Evolutionary conservation across 2,797 vertebrate genomes (phyloP).

Genomic region (Manis pentadactyla): DNA sequence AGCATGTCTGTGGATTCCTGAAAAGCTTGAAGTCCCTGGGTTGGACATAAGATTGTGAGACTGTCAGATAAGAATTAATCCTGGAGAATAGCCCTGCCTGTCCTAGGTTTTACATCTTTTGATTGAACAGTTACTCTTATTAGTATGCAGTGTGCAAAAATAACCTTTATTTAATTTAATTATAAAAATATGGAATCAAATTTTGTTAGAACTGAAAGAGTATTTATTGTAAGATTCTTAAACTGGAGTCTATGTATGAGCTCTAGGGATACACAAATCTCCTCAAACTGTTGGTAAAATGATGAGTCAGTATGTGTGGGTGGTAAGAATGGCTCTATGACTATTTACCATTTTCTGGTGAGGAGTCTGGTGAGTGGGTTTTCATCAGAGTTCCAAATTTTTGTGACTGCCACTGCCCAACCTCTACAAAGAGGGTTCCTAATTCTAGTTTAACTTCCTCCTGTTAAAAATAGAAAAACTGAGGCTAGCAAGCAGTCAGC

Average conservation of each 20-base stretch:
- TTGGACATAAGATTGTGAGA: not conserved
- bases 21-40: not conserved
- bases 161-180: not conserved
- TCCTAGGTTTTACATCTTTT: not conserved
- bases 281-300: not conserved
- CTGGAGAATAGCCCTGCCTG: not conserved
- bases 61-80: not conserved
- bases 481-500: not conserved
- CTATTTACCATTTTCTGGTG: conserved; percentile 5
- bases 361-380: not conserved
- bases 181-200: not conserved
- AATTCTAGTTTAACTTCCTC: not conserved
- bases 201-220: not conserved
- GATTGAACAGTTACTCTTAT: not conserved
- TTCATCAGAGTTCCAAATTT: not conserved
- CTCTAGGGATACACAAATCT: not conserved
- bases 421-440: not conserved
- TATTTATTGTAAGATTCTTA: not conserved
- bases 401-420: not conserved
- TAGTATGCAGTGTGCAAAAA: not conserved
- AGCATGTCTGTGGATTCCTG: not conserved
- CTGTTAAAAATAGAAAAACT: not conserved
- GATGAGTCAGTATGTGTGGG: not conserved
- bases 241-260: not conserved
- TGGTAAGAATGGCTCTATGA: not conserved